A percentile compares a stretch with the other conserved stretches of the same genome.
Evolutionary conservation across 2,888 invertebrate species (phyloP).

Genomic region (Euplexia lucipara): DNA sequence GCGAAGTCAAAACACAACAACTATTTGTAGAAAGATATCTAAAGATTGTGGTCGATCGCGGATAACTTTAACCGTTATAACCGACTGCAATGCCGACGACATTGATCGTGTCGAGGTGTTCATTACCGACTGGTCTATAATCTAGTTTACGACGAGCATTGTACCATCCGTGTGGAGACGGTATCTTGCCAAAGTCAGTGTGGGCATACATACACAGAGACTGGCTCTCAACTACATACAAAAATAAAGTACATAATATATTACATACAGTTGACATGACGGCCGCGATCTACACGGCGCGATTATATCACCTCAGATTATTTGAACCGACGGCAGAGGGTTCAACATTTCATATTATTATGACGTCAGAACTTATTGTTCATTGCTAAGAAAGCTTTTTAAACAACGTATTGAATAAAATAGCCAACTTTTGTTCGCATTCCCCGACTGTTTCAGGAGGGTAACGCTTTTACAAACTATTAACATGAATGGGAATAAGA

Average conservation of each 20-base stretch:
- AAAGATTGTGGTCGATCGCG: too few species aligned
- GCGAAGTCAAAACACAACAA: too few species aligned
- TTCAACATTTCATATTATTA: too few species aligned
- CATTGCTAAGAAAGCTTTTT: not conserved
- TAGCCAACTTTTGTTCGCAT: not conserved
- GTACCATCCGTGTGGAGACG: constrained; percentile 27
- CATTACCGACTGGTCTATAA: not conserved
- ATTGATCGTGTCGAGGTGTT: too few species aligned
- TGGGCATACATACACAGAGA: constrained; percentile 29
- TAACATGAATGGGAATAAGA: constrained; percentile 9
- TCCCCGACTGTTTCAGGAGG: not conserved
- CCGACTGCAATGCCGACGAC: too few species aligned
- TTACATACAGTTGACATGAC: constrained; percentile 51
- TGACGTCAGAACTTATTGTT: constrained; percentile 5
- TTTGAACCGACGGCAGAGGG: not conserved
- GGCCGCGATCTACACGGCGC: constrained; percentile 24
- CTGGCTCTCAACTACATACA: constrained; percentile 52
- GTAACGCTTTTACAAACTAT: constrained; percentile 9
- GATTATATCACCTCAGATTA: constrained; percentile 9
- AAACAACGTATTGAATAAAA: not conserved
- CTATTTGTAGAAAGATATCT: too few species aligned
- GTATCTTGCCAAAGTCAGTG: constrained; percentile 20
- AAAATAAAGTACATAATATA: constrained; percentile 65
- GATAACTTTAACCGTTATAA: too few species aligned
- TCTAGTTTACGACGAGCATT: not conserved